Evolutionary conservation across 2,113 vertebrate species (phyloP), one percentile per base, ranked within the genome.

Genomic region (Leptodactylus fuscus): DNA sequence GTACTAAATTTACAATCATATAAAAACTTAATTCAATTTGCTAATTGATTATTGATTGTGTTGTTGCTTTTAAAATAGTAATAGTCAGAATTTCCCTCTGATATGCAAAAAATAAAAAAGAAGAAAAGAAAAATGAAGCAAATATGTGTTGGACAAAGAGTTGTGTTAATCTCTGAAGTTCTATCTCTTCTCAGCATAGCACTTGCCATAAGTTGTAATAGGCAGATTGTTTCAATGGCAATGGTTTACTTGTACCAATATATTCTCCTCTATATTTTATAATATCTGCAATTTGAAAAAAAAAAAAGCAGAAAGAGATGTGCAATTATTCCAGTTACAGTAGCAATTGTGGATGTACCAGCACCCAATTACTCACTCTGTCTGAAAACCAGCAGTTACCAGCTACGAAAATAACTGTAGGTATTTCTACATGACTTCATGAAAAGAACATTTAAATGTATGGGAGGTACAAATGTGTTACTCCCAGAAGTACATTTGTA

Each of bases 231-330:
- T 70, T 80, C 76, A 80, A 80, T 79, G 48, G 62, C 70, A 71
- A 44, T 41, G 83, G 83, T 80, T 80, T 80, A 85, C 62, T 79
- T 4, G 51, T 24, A 75, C 48, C 65, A 32, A 85, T 85, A 85
- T 71, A 46, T 36, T 85, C 36, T 79, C 32, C 58, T 44, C 76
- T 85, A 38, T 80, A 71, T 79, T 80, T 79, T 55, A 80, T 85
- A 85, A 85, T 80, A 85, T 85, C 75, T 85, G 83, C 83, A 80
- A 85, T 85, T 85, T 85, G 65, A 49, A 75, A 67, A 65, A 80
- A 49, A 75, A 67, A 65, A 80, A 70, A 79, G 67, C 46, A 38
- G 74, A 34, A 44, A 85, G n/a, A 85, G 75, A 85, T 85, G 80
- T 85, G 71, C 65, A 85, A 85, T 85, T 85, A 85, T 80, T 85